Conservation (phyloP, 2,113 vertebrate genomes). For the Acrocephalus kingi region DNA sequence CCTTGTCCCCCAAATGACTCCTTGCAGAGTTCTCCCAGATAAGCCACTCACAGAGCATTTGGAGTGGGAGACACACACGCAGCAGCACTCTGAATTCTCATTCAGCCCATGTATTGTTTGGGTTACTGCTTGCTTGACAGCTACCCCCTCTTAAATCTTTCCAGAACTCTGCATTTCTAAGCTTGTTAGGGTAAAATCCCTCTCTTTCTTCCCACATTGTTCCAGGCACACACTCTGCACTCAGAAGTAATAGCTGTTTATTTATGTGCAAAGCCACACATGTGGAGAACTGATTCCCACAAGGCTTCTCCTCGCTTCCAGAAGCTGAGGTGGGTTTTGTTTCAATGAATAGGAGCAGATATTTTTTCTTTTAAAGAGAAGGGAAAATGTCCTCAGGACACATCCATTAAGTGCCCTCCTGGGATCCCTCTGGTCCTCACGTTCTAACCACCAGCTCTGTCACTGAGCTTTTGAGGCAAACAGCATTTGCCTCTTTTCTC, state of each 20-base stretch:
- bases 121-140: conserved; percentile 41
- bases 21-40: not conserved
- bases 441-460: not conserved
- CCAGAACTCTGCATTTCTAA: conserved; percentile 5
- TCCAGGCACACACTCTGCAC: conserved; percentile 35
- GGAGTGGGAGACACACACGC: not conserved
- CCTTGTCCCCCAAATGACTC: conserved; percentile 7
- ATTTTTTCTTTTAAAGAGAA: not conserved
- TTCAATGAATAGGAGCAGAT: not conserved
- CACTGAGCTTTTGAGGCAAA: not conserved
- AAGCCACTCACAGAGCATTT: not conserved
- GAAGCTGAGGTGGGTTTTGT: not conserved
- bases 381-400: not conserved
- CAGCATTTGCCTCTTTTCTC: not conserved
- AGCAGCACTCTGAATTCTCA: not conserved
- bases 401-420: not conserved
- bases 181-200: not conserved
- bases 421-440: not conserved
- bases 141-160: conserved; percentile 16
- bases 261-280: conserved; percentile 36
- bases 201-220: not conserved
- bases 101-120: conserved; percentile 42
- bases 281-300: not conserved
- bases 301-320: not conserved
- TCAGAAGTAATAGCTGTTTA: conserved; percentile 48